phyloP scores from a whole-genome alignment of 2,797 vertebrate species.

The Hydrocynus forskahlii region DNA sequence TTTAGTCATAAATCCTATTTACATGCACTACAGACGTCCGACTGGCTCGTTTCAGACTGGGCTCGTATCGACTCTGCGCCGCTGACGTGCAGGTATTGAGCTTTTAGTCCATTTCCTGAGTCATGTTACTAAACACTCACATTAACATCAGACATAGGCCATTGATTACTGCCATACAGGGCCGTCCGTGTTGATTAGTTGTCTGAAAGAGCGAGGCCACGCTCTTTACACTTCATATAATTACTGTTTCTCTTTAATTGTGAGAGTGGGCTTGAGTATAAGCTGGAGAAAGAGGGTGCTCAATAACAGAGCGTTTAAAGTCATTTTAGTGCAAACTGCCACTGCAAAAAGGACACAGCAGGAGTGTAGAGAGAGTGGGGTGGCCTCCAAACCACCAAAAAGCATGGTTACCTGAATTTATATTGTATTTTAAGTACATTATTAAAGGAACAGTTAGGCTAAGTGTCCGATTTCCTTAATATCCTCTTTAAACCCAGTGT shows the following conservation, averaged over 20 bases:
- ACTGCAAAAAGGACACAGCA: slow-evolving; percentile 32
- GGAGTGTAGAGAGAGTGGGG: slow-evolving; percentile 1
- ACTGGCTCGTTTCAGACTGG: slow-evolving; percentile 42
- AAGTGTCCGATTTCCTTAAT: too few species aligned
- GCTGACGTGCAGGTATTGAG: slow-evolving; percentile 51
- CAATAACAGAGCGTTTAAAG: slow-evolving; percentile 61
- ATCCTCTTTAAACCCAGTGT: too few species aligned
- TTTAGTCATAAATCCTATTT: slow-evolving; percentile 39
- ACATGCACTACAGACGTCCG: slow-evolving; percentile 55
- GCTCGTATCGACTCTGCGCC: slow-evolving; percentile 49
- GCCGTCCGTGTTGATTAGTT: slow-evolving; percentile 51
- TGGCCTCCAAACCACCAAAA: too few species aligned
- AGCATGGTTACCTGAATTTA: too few species aligned
- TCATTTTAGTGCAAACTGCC: slow-evolving; percentile 59
- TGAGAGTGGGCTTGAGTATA: slow-evolving; percentile 62
- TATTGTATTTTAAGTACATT: too few species aligned
- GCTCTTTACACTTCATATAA: slow-evolving; percentile 62
- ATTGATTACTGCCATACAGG: slow-evolving; percentile 57
- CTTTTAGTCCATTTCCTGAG: slow-evolving; percentile 57
- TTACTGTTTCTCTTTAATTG: slow-evolving; percentile 67
- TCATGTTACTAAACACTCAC: slow-evolving; percentile 61
- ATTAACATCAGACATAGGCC: slow-evolving; percentile 61
- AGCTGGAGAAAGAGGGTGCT: slow-evolving; percentile 53
- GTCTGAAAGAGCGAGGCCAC: slow-evolving; percentile 54
- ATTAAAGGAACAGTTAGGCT: too few species aligned